Base-by-base conservation (phyloP, 37 sponge, comb jelly and placozoan genomes). In the Amphimedon queenslandica region DNA sequence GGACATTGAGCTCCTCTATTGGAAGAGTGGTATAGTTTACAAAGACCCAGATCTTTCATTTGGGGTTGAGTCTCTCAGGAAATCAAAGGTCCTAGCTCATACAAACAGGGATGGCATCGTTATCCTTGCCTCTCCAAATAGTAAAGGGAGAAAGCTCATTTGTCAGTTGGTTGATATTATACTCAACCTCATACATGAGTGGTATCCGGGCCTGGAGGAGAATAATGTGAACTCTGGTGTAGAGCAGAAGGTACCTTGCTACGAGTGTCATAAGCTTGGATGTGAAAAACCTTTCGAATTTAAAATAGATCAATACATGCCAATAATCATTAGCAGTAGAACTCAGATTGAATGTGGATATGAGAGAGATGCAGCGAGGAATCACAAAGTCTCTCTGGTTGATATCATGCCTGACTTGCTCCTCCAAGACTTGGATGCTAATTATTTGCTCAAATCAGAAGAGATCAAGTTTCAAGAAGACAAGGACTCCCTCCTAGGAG, bases 401-500 rank as follows among this genome's bases (percentile, higher is more conserved):
- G 75, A 85, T 25, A 24, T 85, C 13, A 73, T 73, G 21, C 86
- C 86, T 27, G 86, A 85, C 25, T 41, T 75, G 11, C 81, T 80
- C 3, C 73, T 80, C 3, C 20, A 30, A 27, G 82, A 82, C 37
- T 25, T 82, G 6, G 56, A 63, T 37, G 39, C 31, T 5, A 29
- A 66, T 42, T 82, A 67, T 51, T 0, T 75, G 18, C 75, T 82
- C 32, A 2, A 66, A 20, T 25, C 31, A 8, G 24, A 71, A n/a
- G 82, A 82, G 29, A 65, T 82, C 25, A 40, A 43, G 4, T 74
- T 2, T 66, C 23, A 64, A n/a, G 41, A 76, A 16, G 67, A 74
- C 33, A 65, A 77, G 2, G 58, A 40, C 23, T 47, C 43, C 3
- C 31, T 63, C 10, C 69, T 82, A 36, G 82, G 82, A 2, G 37